Evolutionary conservation across 2,113 vertebrate genomes (phyloP).

Genomic region (Lichenostomus cassidix): DNA sequence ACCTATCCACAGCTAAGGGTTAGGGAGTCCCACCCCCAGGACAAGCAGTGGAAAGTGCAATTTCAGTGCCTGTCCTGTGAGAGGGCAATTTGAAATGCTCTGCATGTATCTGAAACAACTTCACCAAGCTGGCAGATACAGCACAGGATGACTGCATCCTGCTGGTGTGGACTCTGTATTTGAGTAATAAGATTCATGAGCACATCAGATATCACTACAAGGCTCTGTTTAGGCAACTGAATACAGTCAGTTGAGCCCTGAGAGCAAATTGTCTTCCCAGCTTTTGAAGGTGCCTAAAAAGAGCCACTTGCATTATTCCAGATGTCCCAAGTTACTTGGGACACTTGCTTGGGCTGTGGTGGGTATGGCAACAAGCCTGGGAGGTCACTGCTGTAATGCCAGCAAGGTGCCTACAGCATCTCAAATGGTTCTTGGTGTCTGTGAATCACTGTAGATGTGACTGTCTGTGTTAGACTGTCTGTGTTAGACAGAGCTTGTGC

Average conservation of each 20-base stretch:
- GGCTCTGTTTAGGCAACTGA: not conserved
- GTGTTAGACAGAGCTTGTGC: not conserved
- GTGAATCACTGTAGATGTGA: not conserved
- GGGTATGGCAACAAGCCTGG: not conserved
- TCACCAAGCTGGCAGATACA: not conserved
- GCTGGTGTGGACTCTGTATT: not conserved
- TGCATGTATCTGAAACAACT: not conserved
- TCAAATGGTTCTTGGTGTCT: not conserved
- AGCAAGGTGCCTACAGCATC: not conserved
- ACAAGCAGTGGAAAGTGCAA: not conserved
- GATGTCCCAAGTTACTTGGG: not conserved
- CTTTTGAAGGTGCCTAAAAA: not conserved
- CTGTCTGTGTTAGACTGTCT: too few species aligned
- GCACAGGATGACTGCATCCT: not conserved
- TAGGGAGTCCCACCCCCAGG: not conserved
- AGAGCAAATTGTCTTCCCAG: not conserved
- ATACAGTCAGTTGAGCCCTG: not conserved
- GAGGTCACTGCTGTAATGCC: not conserved
- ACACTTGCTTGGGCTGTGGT: not conserved
- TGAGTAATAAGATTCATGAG: not conserved
- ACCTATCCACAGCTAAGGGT: not conserved
- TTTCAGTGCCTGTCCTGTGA: not conserved
- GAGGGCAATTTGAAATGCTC: not conserved
- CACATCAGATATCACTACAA: not conserved
- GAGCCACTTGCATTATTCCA: not conserved